Evolutionary conservation across 2,113 vertebrate genomes (phyloP).

Genomic region (Copsychus sechellarum): DNA sequence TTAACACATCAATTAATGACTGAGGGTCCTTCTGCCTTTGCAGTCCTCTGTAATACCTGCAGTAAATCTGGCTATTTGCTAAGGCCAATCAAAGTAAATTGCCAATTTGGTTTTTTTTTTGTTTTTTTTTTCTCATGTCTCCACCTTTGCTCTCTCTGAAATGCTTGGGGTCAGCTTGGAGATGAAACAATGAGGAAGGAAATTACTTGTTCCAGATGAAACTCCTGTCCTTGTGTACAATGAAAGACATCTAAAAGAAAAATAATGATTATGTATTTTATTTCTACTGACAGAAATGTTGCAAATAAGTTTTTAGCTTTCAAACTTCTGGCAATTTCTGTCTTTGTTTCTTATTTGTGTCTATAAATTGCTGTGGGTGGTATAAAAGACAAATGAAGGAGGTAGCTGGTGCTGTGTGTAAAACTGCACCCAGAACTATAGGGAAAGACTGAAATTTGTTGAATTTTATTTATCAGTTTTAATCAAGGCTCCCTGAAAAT

Average conservation of each 20-base stretch:
- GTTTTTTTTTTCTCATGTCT: neutral
- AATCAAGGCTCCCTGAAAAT: neutral
- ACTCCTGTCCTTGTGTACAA: neutral
- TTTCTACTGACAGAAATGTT: neutral
- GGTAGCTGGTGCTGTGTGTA: neutral
- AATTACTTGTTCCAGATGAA: neutral
- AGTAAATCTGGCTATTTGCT: neutral
- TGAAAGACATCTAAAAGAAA: neutral
- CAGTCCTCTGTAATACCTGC: neutral
- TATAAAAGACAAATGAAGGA: neutral
- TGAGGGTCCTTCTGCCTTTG: neutral
- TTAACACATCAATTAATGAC: neutral
- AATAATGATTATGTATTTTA: neutral
- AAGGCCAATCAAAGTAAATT: neutral
- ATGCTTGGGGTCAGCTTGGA: neutral
- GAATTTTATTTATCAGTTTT: neutral
- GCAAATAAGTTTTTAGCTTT: neutral
- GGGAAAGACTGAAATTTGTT: neutral
- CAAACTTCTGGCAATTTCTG: neutral
- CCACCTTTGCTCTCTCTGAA: neutral
- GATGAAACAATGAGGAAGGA: neutral
- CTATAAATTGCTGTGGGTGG: neutral
- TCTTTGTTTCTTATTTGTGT: neutral
- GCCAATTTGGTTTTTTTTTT: neutral
- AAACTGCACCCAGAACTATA: neutral